A percentile compares a stretch with the other conserved stretches of the same genome.
Evolutionary conservation across 2,888 invertebrate species (phyloP).

Genomic region (Mycalesis mineus): DNA sequence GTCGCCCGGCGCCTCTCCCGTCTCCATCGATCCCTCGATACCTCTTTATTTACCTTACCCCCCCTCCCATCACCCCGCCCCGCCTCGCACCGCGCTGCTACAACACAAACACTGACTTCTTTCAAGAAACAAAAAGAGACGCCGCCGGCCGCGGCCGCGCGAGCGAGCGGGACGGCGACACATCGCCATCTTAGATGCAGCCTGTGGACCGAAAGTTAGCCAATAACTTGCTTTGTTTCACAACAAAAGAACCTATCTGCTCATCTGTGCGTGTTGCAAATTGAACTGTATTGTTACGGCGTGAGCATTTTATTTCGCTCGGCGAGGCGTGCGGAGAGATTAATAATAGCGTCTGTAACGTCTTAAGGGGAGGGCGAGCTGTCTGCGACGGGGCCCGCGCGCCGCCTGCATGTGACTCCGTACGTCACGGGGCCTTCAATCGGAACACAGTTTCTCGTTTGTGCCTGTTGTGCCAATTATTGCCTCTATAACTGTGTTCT

Average conservation of each 20-base stretch:
- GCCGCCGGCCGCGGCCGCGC: conserved; percentile 33
- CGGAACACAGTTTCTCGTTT: conserved; percentile 16
- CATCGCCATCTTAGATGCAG: conserved; percentile 76
- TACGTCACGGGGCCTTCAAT: conserved; percentile 13
- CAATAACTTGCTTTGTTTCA: conserved; percentile 56
- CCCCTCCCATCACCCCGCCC: conserved; percentile 14
- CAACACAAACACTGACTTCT: conserved; percentile 66
- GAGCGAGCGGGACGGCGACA: conserved; percentile 47
- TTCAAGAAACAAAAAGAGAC: conserved; percentile 65
- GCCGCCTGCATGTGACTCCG: conserved; percentile 23
- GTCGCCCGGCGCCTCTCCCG: too few species aligned
- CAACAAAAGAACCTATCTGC: conserved; percentile 29
- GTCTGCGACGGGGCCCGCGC: conserved; percentile 44
- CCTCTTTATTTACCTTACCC: conserved; percentile 60
- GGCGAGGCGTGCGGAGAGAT: conserved; percentile 41
- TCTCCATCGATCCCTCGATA: conserved; percentile 52
- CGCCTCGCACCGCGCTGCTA: conserved; percentile 44
- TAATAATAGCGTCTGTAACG: conserved; percentile 63
- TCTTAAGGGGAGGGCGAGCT: conserved; percentile 60
- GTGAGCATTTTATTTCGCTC: conserved; percentile 43
- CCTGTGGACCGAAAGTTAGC: conserved; percentile 73
- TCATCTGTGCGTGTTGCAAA: conserved; percentile 33
- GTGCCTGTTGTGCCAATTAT: neutral
- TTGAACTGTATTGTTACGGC: conserved; percentile 44
- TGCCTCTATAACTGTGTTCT: too few species aligned